Percentiles rank a stretch among this genome's conserved stretches.
phyloP scores from a whole-genome alignment of 2,113 vertebrate genomes.

The Anas platyrhynchos region DNA sequence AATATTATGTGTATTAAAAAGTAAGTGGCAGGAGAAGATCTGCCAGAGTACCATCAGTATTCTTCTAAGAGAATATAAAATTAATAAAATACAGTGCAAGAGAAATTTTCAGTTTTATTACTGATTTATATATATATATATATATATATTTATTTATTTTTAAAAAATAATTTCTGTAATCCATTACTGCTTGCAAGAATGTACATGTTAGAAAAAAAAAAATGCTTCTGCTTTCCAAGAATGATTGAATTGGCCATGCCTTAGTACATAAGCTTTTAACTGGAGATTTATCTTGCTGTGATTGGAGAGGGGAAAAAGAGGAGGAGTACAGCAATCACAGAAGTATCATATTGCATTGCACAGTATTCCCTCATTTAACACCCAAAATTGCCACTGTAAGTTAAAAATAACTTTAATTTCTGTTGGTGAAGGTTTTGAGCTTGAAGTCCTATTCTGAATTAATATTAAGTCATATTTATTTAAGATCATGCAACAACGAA shows the following conservation, averaged over 20 bases:
- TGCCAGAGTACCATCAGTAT: not conserved
- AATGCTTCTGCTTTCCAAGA: not conserved
- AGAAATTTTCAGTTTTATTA: not conserved
- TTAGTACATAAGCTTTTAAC: not conserved
- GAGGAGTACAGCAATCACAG: not conserved
- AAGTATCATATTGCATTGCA: fast-evolving
- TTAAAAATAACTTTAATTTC: not conserved
- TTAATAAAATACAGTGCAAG: not conserved
- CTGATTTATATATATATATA: not conserved
- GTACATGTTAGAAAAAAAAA: not conserved
- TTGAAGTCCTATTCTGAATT: not conserved
- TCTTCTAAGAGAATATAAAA: not conserved
- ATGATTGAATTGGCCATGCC: not conserved
- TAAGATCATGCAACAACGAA: not conserved
- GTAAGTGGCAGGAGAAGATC: not conserved
- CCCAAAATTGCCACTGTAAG: not conserved
- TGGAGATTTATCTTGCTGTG: not conserved
- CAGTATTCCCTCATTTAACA: not conserved
- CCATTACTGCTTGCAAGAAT: not conserved
- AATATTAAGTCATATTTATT: not conserved
- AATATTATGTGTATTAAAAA: not conserved
- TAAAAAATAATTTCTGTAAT: not conserved
- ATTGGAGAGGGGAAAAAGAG: not conserved
- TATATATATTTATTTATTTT: too few relatives aligned
- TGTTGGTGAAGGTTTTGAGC: not conserved